These are phyloP conservation scores for Cydia fagiglandana DNA, from an alignment of 1,140 invertebrate genomes.

Conservation along the genomic window DNA sequence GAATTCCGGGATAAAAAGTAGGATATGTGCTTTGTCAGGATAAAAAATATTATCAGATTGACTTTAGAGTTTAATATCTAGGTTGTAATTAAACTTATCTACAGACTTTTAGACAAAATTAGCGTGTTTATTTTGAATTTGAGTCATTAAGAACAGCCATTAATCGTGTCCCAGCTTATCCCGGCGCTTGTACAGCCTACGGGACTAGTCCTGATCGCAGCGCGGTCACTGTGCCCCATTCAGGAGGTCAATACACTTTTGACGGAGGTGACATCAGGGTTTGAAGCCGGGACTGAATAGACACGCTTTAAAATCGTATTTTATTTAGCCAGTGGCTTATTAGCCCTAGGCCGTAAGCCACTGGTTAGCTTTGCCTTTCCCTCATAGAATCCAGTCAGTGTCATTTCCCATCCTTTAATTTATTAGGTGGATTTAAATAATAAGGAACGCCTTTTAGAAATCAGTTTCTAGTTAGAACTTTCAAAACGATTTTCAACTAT, in stretches of 20 bases:
- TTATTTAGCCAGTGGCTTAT: too few species aligned
- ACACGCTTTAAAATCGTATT: not conserved
- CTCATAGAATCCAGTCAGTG: too few species aligned
- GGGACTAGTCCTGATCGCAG: not conserved
- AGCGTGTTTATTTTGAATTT: slow-evolving; percentile 20
- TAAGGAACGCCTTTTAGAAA: too few species aligned
- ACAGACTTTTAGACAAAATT: not conserved
- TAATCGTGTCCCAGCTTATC: slow-evolving; percentile 24
- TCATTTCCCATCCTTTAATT: too few species aligned
- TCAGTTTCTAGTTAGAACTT: too few species aligned
- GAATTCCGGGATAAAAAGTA: too few species aligned
- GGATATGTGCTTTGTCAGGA: too few species aligned
- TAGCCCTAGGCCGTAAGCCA: not conserved
- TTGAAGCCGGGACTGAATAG: not conserved
- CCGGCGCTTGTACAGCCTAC: not conserved
- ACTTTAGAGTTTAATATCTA: too few species aligned
- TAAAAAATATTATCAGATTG: too few species aligned
- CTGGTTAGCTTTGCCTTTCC: too few species aligned
- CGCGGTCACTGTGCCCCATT: slow-evolving; percentile 2
- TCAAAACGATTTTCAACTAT: too few species aligned
- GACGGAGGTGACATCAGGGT: slow-evolving; percentile 8
- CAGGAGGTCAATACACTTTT: slow-evolving; percentile 8
- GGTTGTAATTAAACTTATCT: not conserved
- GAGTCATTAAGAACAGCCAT: slow-evolving; percentile 4
- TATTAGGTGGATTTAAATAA: too few species aligned